Evolutionary conservation across 2,797 vertebrate genomes (phyloP).

Genomic region (Oreonectes daqikongensis): DNA sequence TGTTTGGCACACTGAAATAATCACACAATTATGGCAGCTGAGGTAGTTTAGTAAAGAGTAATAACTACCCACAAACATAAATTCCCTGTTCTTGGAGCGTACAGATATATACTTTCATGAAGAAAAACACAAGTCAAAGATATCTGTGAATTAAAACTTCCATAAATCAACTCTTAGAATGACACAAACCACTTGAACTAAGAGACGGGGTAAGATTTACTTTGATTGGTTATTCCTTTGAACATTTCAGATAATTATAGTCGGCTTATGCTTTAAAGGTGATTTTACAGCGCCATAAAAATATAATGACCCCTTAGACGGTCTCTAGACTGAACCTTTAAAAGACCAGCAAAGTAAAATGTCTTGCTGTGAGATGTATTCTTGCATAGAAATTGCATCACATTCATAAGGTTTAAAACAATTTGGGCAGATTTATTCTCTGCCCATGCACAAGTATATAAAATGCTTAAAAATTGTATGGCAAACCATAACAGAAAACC

Average conservation of each 20-base stretch:
- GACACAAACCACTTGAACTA: conserved; percentile 45
- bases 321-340: not conserved
- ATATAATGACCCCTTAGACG: conserved; percentile 30
- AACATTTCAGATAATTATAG: conserved; percentile 73
- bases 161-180: conserved; percentile 1
- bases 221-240: conserved; percentile 68
- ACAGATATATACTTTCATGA: not conserved
- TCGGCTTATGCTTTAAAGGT: conserved; percentile 49
- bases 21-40: conserved; percentile 13
- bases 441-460: not conserved
- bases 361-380: not conserved
- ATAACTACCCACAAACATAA: conserved; percentile 44
- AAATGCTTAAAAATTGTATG: not conserved
- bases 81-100: conserved; percentile 2
- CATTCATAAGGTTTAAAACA: not conserved
- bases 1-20: conserved; percentile 6
- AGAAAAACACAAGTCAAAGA: conserved; percentile 22
- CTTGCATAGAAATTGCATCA: not conserved
- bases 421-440: not conserved
- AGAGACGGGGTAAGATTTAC: conserved; percentile 53
- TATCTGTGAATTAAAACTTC: conserved; percentile 26
- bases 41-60: conserved; percentile 24
- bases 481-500: not conserved
- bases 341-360: not conserved
- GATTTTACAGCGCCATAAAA: conserved; percentile 63